Conservation (phyloP, 1,140 invertebrate genomes). For the Sesamia nonagrioides region DNA sequence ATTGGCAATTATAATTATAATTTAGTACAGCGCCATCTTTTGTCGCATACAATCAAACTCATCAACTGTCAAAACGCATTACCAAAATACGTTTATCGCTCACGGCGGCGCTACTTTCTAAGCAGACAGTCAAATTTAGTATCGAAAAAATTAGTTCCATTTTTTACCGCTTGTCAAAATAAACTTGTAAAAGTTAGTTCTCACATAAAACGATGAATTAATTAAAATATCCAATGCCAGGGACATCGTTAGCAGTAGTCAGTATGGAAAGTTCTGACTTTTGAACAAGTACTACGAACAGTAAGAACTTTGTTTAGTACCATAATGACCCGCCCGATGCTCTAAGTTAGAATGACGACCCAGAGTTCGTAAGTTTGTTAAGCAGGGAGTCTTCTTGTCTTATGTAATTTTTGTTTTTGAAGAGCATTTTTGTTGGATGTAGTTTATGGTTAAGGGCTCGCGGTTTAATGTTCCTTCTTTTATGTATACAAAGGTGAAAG, state of each 20-base stretch:
- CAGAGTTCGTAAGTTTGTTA: neutral
- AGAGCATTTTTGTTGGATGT: neutral
- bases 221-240: constrained; percentile 28
- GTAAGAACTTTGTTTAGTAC: constrained; percentile 24
- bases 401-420: constrained; percentile 14
- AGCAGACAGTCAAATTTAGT: too few species aligned
- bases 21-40: constrained; percentile 12
- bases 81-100: neutral
- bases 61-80: neutral
- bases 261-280: neutral
- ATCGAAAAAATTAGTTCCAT: neutral
- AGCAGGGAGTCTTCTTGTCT: constrained; percentile 2
- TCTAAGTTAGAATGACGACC: constrained; percentile 32
- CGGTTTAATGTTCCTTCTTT: neutral
- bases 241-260: constrained; percentile 20
- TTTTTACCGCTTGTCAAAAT: neutral
- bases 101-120: neutral
- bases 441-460: neutral
- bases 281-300: neutral
- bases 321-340: constrained; percentile 29
- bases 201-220: neutral
- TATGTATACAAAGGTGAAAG: too few species aligned
- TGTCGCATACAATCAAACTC: neutral
- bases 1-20: neutral
- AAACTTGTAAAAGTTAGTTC: neutral